Conservation (phyloP, 1,140 invertebrate species). For the Adoxophyes honmai region DNA sequence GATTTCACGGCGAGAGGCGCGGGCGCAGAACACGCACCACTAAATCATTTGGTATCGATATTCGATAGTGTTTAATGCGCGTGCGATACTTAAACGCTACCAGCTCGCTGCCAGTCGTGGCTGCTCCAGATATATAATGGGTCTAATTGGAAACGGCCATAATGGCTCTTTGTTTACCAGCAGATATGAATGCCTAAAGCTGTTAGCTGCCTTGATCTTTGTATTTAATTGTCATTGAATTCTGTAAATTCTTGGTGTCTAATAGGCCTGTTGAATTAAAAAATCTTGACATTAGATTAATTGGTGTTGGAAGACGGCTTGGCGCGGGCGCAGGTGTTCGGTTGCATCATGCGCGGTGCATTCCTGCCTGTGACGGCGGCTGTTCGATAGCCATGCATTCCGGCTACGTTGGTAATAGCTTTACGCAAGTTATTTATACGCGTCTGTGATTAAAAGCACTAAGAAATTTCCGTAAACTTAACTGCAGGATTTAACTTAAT, state of each 20-base stretch:
- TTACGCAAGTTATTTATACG: constrained; percentile 3
- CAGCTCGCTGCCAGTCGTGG: background rate
- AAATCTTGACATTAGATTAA: constrained; percentile 58
- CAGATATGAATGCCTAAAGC: constrained; percentile 2
- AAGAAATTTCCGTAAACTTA: constrained; percentile 8
- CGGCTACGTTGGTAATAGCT: constrained; percentile 3
- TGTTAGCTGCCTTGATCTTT: constrained; percentile 8
- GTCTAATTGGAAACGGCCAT: constrained; percentile 6
- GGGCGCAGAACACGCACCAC: constrained; percentile 23
- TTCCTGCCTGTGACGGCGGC: constrained; percentile 25
- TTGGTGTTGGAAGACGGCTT: constrained; percentile 55
- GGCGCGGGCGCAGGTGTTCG: constrained; percentile 58
- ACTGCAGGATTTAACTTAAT: constrained; percentile 4
- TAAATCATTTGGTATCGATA: constrained; percentile 42
- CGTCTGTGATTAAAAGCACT: background rate
- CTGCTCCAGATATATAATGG: constrained; percentile 11
- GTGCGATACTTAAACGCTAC: constrained; percentile 25
- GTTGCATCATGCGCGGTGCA: constrained; percentile 46
- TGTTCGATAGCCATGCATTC: constrained; percentile 3
- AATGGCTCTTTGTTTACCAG: constrained; percentile 19
- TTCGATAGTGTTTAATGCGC: constrained; percentile 31
- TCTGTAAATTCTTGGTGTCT: constrained; percentile 1
- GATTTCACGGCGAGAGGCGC: constrained; percentile 26
- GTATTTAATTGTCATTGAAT: constrained; percentile 5
- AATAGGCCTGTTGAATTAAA: constrained; percentile 29